phyloP scores from a whole-genome alignment of 1,140 invertebrate species.

The Helicoverpa zea region DNA sequence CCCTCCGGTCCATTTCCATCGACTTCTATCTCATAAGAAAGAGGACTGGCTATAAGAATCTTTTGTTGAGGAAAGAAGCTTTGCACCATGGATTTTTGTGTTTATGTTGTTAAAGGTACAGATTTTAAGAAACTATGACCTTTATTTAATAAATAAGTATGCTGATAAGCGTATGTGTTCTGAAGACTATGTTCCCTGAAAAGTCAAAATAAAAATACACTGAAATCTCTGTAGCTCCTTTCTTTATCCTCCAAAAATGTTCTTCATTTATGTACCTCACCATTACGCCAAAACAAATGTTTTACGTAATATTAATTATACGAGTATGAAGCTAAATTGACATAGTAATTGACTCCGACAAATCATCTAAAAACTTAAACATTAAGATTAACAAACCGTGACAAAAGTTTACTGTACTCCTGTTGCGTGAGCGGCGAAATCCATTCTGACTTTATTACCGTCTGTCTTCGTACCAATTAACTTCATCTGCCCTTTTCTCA shows the following conservation, averaged over 20 bases:
- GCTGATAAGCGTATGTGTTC: too few relatives aligned
- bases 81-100: background rate
- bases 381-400: constrained; percentile 80
- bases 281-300: background rate
- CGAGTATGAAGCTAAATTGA: constrained; percentile 22
- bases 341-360: constrained; percentile 45
- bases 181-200: too few relatives aligned
- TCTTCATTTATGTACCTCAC: background rate
- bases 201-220: too few relatives aligned
- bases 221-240: background rate
- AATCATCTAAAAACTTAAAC: constrained; percentile 70
- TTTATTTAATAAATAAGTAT: background rate
- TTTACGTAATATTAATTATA: constrained; percentile 13
- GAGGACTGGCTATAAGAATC: constrained; percentile 52
- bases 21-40: constrained; percentile 58
- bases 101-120: background rate
- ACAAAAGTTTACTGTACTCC: constrained; percentile 77
- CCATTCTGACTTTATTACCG: constrained; percentile 61
- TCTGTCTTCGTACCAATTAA: constrained; percentile 37
- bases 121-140: background rate
- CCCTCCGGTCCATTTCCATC: constrained; percentile 45
- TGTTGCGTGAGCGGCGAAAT: constrained; percentile 80
- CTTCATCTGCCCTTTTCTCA: constrained; percentile 62
- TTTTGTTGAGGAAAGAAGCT: constrained; percentile 4
- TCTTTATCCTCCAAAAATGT: background rate